Conservation (phyloP, 2,797 vertebrate species). For the Coregonus ussuriensis region DNA sequence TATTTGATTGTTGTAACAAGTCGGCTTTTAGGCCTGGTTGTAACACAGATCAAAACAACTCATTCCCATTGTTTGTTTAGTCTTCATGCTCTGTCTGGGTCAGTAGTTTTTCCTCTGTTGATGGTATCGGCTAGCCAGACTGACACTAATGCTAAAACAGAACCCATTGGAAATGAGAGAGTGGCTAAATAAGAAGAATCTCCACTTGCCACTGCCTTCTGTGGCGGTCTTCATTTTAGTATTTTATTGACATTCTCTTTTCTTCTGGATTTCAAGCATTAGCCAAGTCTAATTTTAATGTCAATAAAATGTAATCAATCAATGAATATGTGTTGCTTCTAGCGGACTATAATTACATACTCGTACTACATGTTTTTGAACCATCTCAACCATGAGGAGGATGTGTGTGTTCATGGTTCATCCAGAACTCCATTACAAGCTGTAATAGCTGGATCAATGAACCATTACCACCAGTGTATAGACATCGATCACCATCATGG, state of each 20-base stretch:
- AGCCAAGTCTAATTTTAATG: slow-evolving; percentile 14
- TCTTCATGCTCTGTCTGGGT: neutral
- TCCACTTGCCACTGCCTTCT: neutral
- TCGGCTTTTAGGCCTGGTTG: neutral
- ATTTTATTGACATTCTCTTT: neutral
- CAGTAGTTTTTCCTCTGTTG: slow-evolving; percentile 1
- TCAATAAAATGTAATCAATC: neutral
- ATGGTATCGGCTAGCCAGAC: neutral
- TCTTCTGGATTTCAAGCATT: slow-evolving; percentile 10
- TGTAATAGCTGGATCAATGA: slow-evolving; percentile 21
- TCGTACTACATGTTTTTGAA: slow-evolving; percentile 13
- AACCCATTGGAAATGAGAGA: slow-evolving; percentile 4
- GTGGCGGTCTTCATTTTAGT: neutral
- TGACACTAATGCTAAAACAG: neutral
- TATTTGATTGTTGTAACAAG: neutral
- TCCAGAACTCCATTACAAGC: neutral
- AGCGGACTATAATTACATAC: slow-evolving; percentile 10
- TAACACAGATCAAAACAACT: no score
- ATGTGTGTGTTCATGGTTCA: neutral
- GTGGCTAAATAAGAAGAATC: neutral
- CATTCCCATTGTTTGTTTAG: neutral
- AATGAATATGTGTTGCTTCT: slow-evolving; percentile 8
- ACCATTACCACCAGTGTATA: slow-evolving; percentile 5
- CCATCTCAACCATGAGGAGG: neutral
- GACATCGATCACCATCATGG: slow-evolving; percentile 35